phyloP scores from a whole-genome alignment of 1,140 invertebrate species.

The Sarcophaga peregrina region DNA sequence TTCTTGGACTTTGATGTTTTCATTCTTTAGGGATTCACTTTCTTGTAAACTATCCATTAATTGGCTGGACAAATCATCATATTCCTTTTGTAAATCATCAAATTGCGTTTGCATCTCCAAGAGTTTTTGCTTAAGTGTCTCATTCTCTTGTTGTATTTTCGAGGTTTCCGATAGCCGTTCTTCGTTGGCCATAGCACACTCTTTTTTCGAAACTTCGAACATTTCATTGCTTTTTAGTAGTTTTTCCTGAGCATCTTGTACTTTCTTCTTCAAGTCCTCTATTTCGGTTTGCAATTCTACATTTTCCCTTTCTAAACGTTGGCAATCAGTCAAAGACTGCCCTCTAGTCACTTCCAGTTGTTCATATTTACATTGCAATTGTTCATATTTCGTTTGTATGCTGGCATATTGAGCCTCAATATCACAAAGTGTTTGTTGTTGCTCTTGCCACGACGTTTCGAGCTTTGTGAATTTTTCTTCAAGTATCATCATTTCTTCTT shows the following conservation, averaged over 20 bases:
- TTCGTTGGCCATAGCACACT: neutral
- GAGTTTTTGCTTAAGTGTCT: constrained; percentile 36
- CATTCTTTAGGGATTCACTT: constrained; percentile 44
- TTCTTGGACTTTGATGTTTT: constrained; percentile 39
- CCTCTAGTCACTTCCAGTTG: constrained; percentile 28
- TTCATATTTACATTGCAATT: constrained; percentile 51
- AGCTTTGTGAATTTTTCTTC: constrained; percentile 49
- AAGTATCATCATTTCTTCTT: constrained; percentile 46
- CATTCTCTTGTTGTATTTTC: constrained; percentile 44
- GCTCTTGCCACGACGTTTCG: constrained; percentile 44
- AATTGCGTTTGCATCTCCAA: constrained; percentile 44
- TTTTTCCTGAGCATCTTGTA: constrained; percentile 49
- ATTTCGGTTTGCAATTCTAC: constrained; percentile 51
- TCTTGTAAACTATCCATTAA: constrained; percentile 53
- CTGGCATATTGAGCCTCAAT: constrained; percentile 50
- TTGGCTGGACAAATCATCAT: constrained; percentile 52
- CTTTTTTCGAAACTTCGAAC: neutral
- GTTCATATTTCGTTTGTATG: constrained; percentile 52
- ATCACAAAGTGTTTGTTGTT: constrained; percentile 43
- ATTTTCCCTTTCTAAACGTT: constrained; percentile 46
- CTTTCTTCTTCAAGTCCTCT: constrained; percentile 46
- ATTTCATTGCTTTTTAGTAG: neutral
- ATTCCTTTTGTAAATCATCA: constrained; percentile 44
- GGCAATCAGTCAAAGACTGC: constrained; percentile 43
- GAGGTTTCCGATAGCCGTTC: neutral